phyloP scores from a whole-genome alignment of 2,113 vertebrate species.

The Variabilichromis moorii region DNA sequence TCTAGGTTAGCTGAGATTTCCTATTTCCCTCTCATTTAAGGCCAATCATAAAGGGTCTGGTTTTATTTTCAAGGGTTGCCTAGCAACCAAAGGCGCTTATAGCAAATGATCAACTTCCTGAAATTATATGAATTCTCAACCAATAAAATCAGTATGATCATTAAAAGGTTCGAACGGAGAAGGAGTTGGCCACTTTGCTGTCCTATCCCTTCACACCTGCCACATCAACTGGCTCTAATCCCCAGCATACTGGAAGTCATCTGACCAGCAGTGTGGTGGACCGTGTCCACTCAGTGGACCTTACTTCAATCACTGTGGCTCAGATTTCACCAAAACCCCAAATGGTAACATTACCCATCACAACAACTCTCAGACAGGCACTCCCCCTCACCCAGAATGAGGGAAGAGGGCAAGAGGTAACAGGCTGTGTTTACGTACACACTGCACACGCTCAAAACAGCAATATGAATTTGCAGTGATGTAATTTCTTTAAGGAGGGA shows the following conservation, averaged over 20 bases:
- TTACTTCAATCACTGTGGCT: conserved; percentile 63
- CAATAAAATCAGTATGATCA: background rate
- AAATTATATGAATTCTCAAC: background rate
- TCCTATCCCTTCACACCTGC: conserved; percentile 59
- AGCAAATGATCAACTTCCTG: background rate
- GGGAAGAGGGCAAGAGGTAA: background rate
- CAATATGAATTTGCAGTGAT: background rate
- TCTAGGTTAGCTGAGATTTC: background rate
- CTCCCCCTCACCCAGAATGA: background rate
- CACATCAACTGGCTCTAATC: conserved; percentile 64
- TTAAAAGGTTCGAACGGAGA: background rate
- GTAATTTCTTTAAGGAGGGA: background rate
- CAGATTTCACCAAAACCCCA: conserved; percentile 58
- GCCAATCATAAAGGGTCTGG: background rate
- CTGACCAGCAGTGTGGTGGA: conserved; percentile 60
- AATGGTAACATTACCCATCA: conserved; percentile 59
- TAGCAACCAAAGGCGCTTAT: background rate
- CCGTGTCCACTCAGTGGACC: conserved; percentile 60
- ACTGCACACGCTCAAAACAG: background rate
- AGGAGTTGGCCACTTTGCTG: conserved; percentile 3
- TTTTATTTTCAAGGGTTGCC: background rate
- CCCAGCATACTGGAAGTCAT: conserved; percentile 70
- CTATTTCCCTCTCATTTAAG: background rate
- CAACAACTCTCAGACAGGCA: conserved; percentile 34
- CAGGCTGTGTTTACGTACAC: background rate